Base-by-base conservation (phyloP, 2,888 invertebrate genomes). In the Cephalotes varians region DNA sequence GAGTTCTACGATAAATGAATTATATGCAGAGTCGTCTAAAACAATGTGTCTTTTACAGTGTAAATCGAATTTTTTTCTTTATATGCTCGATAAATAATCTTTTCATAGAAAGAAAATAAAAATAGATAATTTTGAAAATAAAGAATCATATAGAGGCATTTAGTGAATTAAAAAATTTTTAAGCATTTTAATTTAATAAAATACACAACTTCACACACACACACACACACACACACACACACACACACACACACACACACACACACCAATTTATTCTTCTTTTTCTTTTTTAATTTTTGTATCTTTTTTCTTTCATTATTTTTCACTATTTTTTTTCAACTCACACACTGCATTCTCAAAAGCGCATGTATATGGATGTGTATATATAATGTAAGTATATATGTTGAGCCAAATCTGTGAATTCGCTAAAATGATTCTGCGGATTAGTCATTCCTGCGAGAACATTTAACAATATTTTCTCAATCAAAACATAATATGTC, bases 1-100 rank as follows among this genome's bases (percentile, higher is more conserved):
- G 18, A 64, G 12, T 60, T 62, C 15, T 34, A 2, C 28, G 25
- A 82, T 77, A 40, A 79, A 56, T 79, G 40, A 79, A 79, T 82
- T 69, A 47, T 21, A 31, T 34, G 37, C 9, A 34, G 31, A 81
- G 4, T n/a, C 5, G 2, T n/a, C 18, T 21, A 31, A 44, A 56
- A 9, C 21, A 51, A 54, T 18, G 18, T 34, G 18, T 25, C 34
- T 34, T 28, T 40, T 47, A 34, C 12, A 69, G 1, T 18, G 31
- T 58, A 18, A 34, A 12, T 54, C 2, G 9, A 15, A 12, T 51
- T 58, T 6, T 25, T 40, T n/a, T 40, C 4, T 21, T n/a, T 21
- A 21, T 21, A 10, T 44, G n/a, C 6, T 37, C 1, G 12, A 37
- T 10, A 21, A 60, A 37, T n/a, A 62, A 37, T 37, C 2, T 21